These are phyloP conservation scores for Coptodon bakossiorum DNA, from an alignment of 2,113 vertebrate species.

Conservation along the genomic window DNA sequence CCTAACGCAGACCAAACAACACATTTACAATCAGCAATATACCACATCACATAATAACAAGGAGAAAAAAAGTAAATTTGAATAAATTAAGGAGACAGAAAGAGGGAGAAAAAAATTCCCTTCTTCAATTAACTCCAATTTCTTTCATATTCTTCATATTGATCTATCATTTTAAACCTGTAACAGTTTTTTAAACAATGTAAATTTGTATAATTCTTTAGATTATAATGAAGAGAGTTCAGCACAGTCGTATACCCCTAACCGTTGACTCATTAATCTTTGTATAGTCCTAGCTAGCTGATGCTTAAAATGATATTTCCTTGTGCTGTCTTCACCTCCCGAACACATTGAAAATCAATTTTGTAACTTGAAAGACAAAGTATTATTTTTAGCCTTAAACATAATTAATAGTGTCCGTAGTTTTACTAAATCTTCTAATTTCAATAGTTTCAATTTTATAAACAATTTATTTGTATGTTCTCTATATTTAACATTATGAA, in stretches of 20 bases:
- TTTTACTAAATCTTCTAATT: neutral
- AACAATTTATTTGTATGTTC: neutral
- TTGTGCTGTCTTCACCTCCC: neutral
- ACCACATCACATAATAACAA: neutral
- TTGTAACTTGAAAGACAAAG: neutral
- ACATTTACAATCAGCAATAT: neutral
- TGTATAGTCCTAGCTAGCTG: neutral
- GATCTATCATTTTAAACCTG: neutral
- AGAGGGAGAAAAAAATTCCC: neutral
- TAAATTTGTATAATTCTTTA: neutral
- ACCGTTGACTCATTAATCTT: rapidly evolving
- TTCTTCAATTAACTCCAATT: neutral
- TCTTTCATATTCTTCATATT: neutral
- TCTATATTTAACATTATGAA: neutral
- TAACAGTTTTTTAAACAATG: neutral
- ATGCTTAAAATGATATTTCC: neutral
- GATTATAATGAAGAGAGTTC: neutral
- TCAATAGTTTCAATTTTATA: neutral
- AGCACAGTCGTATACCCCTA: neutral
- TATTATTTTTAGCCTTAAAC: neutral
- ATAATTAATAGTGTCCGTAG: neutral
- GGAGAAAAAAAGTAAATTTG: neutral
- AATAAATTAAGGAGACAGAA: neutral
- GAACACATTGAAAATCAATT: neutral
- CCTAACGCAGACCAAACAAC: neutral